Evolutionary conservation across 2,888 invertebrate species (phyloP).

Genomic region (Adelognathus sp.): DNA sequence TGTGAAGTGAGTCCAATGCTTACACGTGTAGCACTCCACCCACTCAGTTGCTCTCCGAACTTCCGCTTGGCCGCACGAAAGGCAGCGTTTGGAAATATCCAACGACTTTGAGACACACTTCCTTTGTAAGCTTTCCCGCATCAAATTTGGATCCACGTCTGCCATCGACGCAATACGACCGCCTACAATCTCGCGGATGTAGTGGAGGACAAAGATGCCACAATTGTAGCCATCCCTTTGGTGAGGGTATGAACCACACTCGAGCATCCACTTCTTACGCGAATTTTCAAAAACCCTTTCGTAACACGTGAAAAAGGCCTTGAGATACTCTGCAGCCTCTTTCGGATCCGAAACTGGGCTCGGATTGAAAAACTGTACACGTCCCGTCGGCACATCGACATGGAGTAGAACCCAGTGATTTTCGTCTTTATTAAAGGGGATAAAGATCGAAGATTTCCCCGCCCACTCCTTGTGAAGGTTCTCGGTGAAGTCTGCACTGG

Average conservation of each 20-base stretch:
- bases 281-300: conserved; percentile 10
- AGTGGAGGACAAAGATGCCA: conserved; percentile 21
- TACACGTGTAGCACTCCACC: not conserved
- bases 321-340: too few species aligned
- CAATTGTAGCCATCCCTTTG: conserved; percentile 34
- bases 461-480: too few species aligned
- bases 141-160: not conserved
- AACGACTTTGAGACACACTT: not conserved
- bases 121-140: not conserved
- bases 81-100: conserved; percentile 2
- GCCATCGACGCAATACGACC: not conserved
- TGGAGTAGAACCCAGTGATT: conserved; percentile 20
- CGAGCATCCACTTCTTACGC: not conserved
- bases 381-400: not conserved
- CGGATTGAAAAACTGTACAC: not conserved
- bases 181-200: not conserved
- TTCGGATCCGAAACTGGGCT: too few species aligned
- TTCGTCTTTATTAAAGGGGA: conserved; percentile 3
- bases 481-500: too few species aligned
- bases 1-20: not conserved
- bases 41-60: not conserved
- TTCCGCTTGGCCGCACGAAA: conserved; percentile 13
- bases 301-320: not conserved
- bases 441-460: not conserved
- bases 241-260: not conserved